These are phyloP conservation scores for Lampropteryx suffumata DNA, from an alignment of 2,888 invertebrate genomes.

Conservation along the genomic window DNA sequence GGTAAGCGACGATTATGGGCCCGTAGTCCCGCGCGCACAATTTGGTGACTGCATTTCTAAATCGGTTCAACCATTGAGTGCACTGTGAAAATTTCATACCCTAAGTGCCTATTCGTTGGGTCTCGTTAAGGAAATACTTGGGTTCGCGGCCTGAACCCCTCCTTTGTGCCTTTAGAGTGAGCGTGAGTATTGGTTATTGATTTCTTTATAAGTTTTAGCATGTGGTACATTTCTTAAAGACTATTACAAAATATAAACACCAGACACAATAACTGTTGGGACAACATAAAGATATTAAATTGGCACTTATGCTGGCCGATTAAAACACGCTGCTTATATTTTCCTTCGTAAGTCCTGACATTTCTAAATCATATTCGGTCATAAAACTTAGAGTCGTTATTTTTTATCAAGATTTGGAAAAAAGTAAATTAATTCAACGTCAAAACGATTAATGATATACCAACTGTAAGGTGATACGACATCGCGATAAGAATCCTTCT, in stretches of 20 bases:
- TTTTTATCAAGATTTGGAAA: constrained; percentile 30
- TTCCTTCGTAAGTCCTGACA: constrained; percentile 8
- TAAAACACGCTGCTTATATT: too few species aligned
- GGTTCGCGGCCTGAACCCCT: constrained; percentile 44
- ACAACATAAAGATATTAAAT: too few species aligned
- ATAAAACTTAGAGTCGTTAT: constrained; percentile 25
- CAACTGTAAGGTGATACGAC: constrained; percentile 33
- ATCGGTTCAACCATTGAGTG: constrained; percentile 64
- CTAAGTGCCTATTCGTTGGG: constrained; percentile 59
- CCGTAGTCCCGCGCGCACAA: constrained; percentile 46
- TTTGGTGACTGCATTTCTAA: constrained; percentile 67
- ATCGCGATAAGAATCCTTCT: constrained; percentile 29
- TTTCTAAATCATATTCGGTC: constrained; percentile 27
- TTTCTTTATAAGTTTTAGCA: too few species aligned
- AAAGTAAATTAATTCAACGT: constrained; percentile 37
- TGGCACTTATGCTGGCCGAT: too few species aligned
- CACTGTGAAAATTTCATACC: constrained; percentile 69
- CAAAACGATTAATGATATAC: constrained; percentile 40
- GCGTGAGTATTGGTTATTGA: constrained; percentile 8
- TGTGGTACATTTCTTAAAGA: too few species aligned
- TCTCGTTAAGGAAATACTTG: constrained; percentile 58
- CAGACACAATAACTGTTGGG: too few species aligned
- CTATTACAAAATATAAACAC: too few species aligned
- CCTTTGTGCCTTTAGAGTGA: constrained; percentile 20
- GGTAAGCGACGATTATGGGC: constrained; percentile 38